Evolutionary conservation across 2,888 invertebrate genomes (phyloP), one percentile per base, ranked within the genome.

Genomic region (Phanerotoma sp.): DNA sequence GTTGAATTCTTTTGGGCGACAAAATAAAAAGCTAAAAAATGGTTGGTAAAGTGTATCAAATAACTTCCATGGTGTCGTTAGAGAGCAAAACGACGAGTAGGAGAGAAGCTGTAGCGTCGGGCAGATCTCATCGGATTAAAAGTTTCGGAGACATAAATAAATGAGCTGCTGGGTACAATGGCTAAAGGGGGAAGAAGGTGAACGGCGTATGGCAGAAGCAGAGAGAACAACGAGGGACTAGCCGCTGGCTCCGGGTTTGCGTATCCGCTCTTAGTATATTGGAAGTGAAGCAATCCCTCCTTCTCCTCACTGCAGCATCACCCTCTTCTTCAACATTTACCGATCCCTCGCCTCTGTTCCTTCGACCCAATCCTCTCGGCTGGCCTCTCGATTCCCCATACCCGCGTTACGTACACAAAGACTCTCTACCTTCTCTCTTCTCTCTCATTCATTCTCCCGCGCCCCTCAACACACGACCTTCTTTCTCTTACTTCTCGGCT

Each of bases 251-350:
- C 68, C 62, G 66, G 67, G 67, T 69, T 67, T 68, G 65, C 68
- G 70, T 71, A 69, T 71, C 67, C 66, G 66, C 73, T 73, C 71
- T 71, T 71, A 71, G 73, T 71, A 73, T 74, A 74, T 73, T 74
- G 72, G 66, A 72, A 68, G 18, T 66, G 66, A 61, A 53, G 44
- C 57, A 63, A 59, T 59, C 51, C 33, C 38, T 50, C 47, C 38
- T 28, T 53, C 54, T 54, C 49, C 51, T 44, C 21, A 28, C 51
- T 30, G 51, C 48, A 15, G 42, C 41, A 33, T 40, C 50, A 41
- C 42, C 38, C 48, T 30, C 48, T 50, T 46, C 25, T 48, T 38
- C 55, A 40, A 38, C 30, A 56, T 51, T 38, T 56, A 45, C 47
- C 47, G 47, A 35, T 59, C 41, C 37, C 40, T 37, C 50, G 28